Evolutionary conservation across 2,888 invertebrate species (phyloP), one percentile per base, ranked within the genome.

Genomic region (Ochropacha duplaris): DNA sequence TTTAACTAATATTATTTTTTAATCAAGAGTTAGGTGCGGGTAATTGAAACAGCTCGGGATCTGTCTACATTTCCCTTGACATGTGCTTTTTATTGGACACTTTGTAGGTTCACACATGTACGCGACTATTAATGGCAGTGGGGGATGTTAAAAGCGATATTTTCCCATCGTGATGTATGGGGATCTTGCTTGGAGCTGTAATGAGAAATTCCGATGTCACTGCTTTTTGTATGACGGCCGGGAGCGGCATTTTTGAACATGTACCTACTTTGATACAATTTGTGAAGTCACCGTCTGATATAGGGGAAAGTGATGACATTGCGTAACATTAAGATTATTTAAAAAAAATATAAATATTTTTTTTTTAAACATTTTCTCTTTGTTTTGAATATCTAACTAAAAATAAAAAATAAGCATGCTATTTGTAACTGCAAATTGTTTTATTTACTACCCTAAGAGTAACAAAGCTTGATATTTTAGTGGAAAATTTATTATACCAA

Each of bases 171-270:
- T 90, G 90, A 90, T 88, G 78, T 89, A 90, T 89, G 83, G 81
- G 84, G 78, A 87, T 85, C 87, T 90, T 86, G 83, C 84, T 81
- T 81, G 82, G 69, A 76, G 81, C 84, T 71, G 86, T 90, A 91
- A 91, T 91, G 90, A 90, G 90, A 91, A 91, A 90, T 91, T 90
- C 90, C 90, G 78, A 81, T 89, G 90, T 90, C 90, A 87, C 84
- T 71, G 84, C 78, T 87, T 88, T 86, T 86, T 87, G 84, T 89
- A 84, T 85, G 83, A 86, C 73, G 76, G 73, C 71, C 68, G 59
- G 66, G 74, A 71, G 71, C 65, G 72, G 67, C 76, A 77, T 81
- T 86, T 87, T 85, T 81, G 72, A 83, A 75, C 75, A 31, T 31
- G 52, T 52, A 50, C n/a, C n/a, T n/a, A n/a, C 68, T 70, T 71